Evolutionary conservation across 2,888 invertebrate genomes (phyloP), one percentile per base, ranked within the genome.

Genomic region (Acrocyrtus sp.): DNA sequence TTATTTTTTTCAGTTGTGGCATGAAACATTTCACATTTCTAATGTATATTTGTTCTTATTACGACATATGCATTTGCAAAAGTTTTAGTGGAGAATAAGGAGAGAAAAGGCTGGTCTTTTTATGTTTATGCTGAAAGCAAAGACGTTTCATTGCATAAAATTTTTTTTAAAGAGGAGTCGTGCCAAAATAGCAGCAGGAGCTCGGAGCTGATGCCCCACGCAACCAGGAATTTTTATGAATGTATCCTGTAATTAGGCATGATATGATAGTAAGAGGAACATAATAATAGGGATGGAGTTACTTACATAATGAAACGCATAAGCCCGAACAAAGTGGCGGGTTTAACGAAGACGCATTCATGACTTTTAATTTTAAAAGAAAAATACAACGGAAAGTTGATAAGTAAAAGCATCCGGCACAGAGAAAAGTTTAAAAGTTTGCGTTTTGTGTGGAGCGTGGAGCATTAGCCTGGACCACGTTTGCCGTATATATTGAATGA

Each of bases 161-260:
- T 34, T 8, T 34, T 34, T 34, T 34, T 34, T 65, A 47, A 29
- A 10, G 45, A 45, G 34, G 57, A 56, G 57, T 39, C 39, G 34
- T 56, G 56, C 66, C 56, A 66, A 66, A 66, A 66, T 29, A 57
- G 19, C 57, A 66, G 66, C 66, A 66, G 47, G 66, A 66, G 48
- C 47, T 48, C 56, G 34, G 50, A 12, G 34, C 34, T 12, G 5
- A 5, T 34, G 66, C 56, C 66, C 57, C 66, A 66, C 56, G 19
- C 57, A 27, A 53, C 24, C 48, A 34, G 34, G 12, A 34, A 34
- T 34, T 34, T 34, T 34, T 34, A 34, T 34, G 34, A n/a, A n/a
- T n/a, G n/a, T n/a, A n/a, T 34, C 34, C 34, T 34, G 34, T 34
- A 34, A 34, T 34, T 34, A 34, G 34, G 34, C 34, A 34, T n/a